Base-by-base conservation (phyloP, 2,797 vertebrate species). In the Todus mexicanus region DNA sequence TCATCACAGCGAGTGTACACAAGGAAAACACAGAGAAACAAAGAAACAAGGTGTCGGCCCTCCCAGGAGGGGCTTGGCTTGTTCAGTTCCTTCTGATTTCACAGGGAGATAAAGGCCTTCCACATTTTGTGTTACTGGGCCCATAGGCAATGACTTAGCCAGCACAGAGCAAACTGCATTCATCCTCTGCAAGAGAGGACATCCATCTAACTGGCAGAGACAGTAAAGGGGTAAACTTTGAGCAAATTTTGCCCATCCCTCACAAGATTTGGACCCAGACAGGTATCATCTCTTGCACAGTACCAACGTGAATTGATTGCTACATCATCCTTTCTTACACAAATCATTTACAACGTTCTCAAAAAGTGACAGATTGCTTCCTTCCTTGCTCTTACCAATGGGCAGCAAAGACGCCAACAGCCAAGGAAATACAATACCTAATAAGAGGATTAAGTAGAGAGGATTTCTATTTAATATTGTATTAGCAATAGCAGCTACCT, bases 381-480 rank as follows among this genome's bases (percentile, higher is more conserved):
- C 22, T 51, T 15, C 10, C 64, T 48, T 31, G 3, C 37, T 63
- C 37, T 60, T 50, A 48, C 74, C 64, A 17, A 4, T 37, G 27
- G 75, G 64, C 60, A 69, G 45, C 56, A 43, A 61, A 8, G n/a
- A 57, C 1, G 1, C 59, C 7, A 69, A 26, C 45, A 74, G 82
- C 48, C 66, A 21, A 16, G 10, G 92, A 35, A 77, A 93, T 9
- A 37, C 74, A 89, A 96, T 84, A 96, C 84, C 81, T 95, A 96
- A 95, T 91, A 96, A 96, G 75, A 97, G 89, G 95, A 87, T 94
- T 95, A 95, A 96, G 89, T 94, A 93, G 95, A 93, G 90, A 94
- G 83, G 87, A 82, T 82, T 92, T 76, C 43, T 91, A 4, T 88
- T 97, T 90, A 96, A 96, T 95, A 95, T 93, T 97, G 90, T 8